Percentiles rank a stretch among this genome's conserved stretches.
These are phyloP conservation scores for Phrynocephalus versicolor DNA, from an alignment of 2,113 vertebrate genomes.

Conservation along the genomic window DNA sequence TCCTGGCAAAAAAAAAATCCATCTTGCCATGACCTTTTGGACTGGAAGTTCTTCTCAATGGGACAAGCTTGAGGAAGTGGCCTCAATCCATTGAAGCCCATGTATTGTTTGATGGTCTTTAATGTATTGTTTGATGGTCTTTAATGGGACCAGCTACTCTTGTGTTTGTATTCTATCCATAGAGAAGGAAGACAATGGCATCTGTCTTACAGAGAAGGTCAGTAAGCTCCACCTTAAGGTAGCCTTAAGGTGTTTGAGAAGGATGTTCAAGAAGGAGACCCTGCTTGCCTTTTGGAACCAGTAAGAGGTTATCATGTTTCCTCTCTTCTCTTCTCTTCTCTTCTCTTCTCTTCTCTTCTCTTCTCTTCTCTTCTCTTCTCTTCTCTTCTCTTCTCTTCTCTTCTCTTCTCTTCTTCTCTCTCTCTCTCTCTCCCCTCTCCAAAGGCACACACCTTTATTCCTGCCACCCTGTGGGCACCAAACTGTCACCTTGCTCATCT, in stretches of 20 bases:
- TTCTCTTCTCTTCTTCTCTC: conserved; percentile 10
- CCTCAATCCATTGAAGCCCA: no score
- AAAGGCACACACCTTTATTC: conserved; percentile 43
- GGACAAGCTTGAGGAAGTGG: no score
- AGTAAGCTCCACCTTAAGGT: no score
- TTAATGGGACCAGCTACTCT: no score
- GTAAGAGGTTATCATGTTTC: conserved; percentile 28
- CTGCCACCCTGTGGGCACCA: conserved; percentile 40
- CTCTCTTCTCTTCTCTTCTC: neutral
- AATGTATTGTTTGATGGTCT: no score
- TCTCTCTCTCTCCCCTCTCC: conserved; percentile 8
- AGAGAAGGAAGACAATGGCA: conserved; percentile 14
- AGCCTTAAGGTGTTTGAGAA: no score
- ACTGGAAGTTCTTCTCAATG: no score
- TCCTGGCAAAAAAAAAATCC: no score
- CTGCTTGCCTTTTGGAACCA: accelerated
- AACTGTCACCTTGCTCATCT: conserved; percentile 51
- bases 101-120: no score
- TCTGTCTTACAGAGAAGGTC: conserved; percentile 5
- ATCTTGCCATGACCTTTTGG: no score
- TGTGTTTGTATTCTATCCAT: no score
- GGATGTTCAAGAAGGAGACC: no score
- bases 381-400: neutral
- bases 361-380: neutral
- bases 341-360: conserved; percentile 24